phyloP scores from a whole-genome alignment of 2,888 invertebrate species.

The Epinotia nisella region DNA sequence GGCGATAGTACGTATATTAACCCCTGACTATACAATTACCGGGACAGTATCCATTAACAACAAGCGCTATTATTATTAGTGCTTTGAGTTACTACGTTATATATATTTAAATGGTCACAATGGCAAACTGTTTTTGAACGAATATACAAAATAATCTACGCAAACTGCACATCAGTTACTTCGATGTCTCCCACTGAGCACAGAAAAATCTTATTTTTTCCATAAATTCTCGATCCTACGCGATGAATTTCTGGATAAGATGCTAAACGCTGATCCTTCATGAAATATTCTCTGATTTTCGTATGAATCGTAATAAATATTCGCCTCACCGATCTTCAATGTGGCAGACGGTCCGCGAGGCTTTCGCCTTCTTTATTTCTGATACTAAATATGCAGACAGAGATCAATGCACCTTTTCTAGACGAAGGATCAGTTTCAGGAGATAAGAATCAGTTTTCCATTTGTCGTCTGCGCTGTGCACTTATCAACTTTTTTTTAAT shows the following conservation, averaged over 20 bases:
- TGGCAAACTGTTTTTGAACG: background rate
- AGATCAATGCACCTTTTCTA: slow-evolving; percentile 27
- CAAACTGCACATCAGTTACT: background rate
- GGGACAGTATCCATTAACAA: too few species aligned
- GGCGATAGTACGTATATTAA: too few species aligned
- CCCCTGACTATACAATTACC: too few species aligned
- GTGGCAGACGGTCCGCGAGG: slow-evolving; percentile 23
- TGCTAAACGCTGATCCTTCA: slow-evolving; percentile 32
- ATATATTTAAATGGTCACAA: background rate
- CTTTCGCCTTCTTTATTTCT: slow-evolving; percentile 19
- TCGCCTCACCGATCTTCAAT: slow-evolving; percentile 22
- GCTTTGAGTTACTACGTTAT: background rate
- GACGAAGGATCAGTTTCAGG: background rate
- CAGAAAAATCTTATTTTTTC: slow-evolving; percentile 20
- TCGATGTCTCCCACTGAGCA: slow-evolving; percentile 11
- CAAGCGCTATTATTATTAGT: background rate
- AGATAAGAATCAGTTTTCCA: background rate
- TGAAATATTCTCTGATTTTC: slow-evolving; percentile 27
- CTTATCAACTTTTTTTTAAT: too few species aligned
- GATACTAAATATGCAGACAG: slow-evolving; percentile 34
- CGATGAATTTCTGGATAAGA: slow-evolving; percentile 24
- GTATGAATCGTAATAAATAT: slow-evolving; percentile 32
- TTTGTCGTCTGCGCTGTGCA: background rate
- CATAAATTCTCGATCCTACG: slow-evolving; percentile 21
- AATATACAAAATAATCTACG: background rate